Base-by-base conservation (phyloP, 2,888 invertebrate species). In the Iselma pallidipennis region DNA sequence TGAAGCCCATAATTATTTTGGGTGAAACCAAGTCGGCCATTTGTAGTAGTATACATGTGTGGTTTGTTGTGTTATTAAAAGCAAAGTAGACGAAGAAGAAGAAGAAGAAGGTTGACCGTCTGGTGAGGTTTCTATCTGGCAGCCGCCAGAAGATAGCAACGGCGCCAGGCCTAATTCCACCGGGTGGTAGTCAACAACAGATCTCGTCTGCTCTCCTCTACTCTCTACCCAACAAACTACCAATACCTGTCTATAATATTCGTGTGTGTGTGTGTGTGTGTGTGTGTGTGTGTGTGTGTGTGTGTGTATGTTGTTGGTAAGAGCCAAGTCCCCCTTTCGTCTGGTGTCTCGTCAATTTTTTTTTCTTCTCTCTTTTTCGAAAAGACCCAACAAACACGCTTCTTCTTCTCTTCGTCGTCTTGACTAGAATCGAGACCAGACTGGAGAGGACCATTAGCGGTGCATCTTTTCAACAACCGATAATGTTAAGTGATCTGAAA, bases 161-260 rank as follows among this genome's bases (percentile, higher is more conserved):
- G 77, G 75, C 77, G 78, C 76, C 78, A 76, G 69, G 69, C 67
- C 75, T 72, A 74, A 77, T 76, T 76, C 74, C 73, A 68, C 69
- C 69, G 73, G 75, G 76, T 76, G 77, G 74, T 71, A 71, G 74
- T 63, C 50, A 77, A 61, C 9, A 75, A 65, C 12, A 75, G 76
- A 69, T 78, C 37, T 37, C 75, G 53, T 76, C 74, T 12, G 77
- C 57, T 57, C 54, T 57, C 54, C 62, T 59, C 61, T 4, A 63
- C 29, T 56, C 28, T 12, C 59, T 25, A 54, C 58, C 49, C 53
- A 54, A n/a, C n/a, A 7, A 16, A 37, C 37, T 37, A 33, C 29
- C 29, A 29, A 12, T 29, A 29, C 29, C 29, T 29, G 29, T 29
- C 12, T 29, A 10, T 10, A n/a, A n/a, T n/a, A n/a, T n/a, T n/a